Evolutionary conservation across 2,113 vertebrate species (phyloP).

Genomic region (Fukomys damarensis): DNA sequence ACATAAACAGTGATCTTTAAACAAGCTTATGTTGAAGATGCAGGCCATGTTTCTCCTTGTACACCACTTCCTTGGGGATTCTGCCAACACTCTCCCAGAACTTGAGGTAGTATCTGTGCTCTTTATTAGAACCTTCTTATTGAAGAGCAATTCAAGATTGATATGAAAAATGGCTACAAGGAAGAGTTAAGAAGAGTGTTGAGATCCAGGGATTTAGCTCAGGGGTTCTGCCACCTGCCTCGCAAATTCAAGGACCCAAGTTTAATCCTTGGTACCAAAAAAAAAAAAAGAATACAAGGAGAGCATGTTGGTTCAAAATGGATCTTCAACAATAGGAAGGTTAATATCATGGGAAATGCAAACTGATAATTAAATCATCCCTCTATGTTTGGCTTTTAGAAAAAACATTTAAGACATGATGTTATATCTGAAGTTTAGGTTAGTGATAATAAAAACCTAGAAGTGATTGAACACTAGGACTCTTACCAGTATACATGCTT

Average conservation of each 20-base stretch:
- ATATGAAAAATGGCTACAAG: not conserved
- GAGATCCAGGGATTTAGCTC: too few relatives aligned
- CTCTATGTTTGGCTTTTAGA: not conserved
- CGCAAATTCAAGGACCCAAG: too few relatives aligned
- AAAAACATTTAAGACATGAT: not conserved
- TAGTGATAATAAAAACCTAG: slow-evolving; percentile 5
- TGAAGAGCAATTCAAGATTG: not conserved
- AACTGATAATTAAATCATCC: not conserved
- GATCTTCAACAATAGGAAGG: not conserved
- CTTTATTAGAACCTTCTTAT: slow-evolving; percentile 2
- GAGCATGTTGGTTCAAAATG: not conserved
- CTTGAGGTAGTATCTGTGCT: not conserved
- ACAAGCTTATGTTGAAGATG: not conserved
- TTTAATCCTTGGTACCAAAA: too few relatives aligned
- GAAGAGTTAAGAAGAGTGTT: slow-evolving; percentile 20
- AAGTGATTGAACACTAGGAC: not conserved
- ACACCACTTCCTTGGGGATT: not conserved
- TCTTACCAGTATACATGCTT: not conserved
- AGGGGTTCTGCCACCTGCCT: too few relatives aligned
- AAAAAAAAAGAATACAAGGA: too few relatives aligned
- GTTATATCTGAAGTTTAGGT: not conserved
- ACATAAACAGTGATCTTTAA: not conserved
- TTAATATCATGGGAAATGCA: not conserved
- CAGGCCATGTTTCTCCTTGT: not conserved
- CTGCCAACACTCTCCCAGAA: not conserved